phyloP scores from a whole-genome alignment of 2,113 vertebrate species.

The Nerophis ophidion region DNA sequence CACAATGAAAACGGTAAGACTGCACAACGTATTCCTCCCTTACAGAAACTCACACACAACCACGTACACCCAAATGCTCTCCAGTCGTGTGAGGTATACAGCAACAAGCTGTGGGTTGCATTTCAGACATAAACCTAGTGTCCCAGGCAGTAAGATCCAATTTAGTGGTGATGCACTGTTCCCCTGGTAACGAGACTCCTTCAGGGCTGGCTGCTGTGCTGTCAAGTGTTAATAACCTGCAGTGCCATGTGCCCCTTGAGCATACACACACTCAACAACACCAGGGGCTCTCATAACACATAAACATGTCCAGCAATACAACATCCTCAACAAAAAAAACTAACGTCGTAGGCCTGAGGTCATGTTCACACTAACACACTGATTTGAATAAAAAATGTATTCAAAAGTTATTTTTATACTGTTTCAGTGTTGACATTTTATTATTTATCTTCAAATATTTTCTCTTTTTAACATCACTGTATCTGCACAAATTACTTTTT shows the following conservation, averaged over 20 bases:
- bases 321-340: not conserved
- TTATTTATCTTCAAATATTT: too few species aligned
- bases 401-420: too few species aligned
- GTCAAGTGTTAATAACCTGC: constrained; percentile 69
- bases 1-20: constrained; percentile 95
- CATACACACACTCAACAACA: constrained; percentile 21
- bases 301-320: constrained; percentile 20
- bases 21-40: not conserved
- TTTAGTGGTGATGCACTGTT: constrained; percentile 47
- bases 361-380: not conserved
- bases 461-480: too few species aligned
- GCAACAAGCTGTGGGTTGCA: constrained; percentile 42
- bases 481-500: too few species aligned
- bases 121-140: constrained; percentile 44
- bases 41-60: constrained; percentile 12
- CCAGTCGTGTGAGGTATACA: constrained; percentile 19
- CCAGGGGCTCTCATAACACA: constrained; percentile 28
- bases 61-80: constrained; percentile 12
- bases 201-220: constrained; percentile 51
- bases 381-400: not conserved
- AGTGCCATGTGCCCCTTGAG: constrained; percentile 52
- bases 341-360: not conserved
- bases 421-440: too few species aligned
- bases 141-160: constrained; percentile 35
- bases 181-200: constrained; percentile 64